phyloP scores from a whole-genome alignment of 2,113 vertebrate genomes.

The Pelmatolapia mariae region DNA sequence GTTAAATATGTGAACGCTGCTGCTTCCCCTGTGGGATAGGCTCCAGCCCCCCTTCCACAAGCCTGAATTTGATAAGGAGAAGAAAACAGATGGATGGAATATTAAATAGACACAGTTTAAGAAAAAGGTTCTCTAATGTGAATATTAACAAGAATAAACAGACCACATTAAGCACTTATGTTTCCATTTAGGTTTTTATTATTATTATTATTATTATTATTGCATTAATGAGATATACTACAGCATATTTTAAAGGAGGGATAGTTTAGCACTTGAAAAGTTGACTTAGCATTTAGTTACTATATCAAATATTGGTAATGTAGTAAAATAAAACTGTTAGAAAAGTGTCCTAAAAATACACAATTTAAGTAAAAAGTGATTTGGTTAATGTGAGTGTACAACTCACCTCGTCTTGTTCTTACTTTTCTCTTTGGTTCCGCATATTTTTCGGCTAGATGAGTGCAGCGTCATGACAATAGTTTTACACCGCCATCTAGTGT shows the following conservation, averaged over 20 bases:
- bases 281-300: not conserved
- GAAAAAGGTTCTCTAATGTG: not conserved
- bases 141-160: not conserved
- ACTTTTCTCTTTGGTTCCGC: not conserved
- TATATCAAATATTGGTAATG: not conserved
- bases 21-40: not conserved
- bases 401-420: not conserved
- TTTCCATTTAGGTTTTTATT: not conserved
- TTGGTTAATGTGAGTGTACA: not conserved
- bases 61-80: not conserved
- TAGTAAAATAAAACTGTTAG: not conserved
- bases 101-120: not conserved
- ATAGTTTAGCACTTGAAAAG: not conserved
- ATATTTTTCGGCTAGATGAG: not conserved
- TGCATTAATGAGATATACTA: not conserved
- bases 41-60: not conserved
- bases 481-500: slow-evolving; percentile 34
- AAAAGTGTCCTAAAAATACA: not conserved
- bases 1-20: not conserved
- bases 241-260: not conserved
- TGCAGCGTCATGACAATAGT: not conserved
- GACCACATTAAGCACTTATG: not conserved
- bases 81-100: not conserved
- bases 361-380: not conserved
- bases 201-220: not conserved